Evolutionary conservation across 2,797 vertebrate species (phyloP), one percentile per base, ranked within the genome.

Genomic region (Gymnocypris eckloni): DNA sequence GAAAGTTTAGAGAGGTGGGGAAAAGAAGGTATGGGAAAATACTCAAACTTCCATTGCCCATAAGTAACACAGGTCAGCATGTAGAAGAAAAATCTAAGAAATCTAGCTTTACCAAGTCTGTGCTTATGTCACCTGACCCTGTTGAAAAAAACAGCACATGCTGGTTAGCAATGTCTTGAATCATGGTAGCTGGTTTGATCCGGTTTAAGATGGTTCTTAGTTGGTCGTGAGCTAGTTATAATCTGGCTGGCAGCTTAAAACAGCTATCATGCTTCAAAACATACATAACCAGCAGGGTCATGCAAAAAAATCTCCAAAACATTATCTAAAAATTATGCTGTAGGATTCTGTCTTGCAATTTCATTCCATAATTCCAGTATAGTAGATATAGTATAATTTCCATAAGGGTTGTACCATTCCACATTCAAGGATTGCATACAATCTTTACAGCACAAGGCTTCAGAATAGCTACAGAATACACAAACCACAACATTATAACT

Each of bases 401-500:
- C 18, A 20, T 18, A 54, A 22, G 18, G 8, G 54, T 22, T 56
- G 18, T 28, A 2, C 61, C 61, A 66, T 66, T 33, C 64, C 28
- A 69, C 16, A 20, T 4, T 39, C 3, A 39, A 69, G 66, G 33
- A 69, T 20, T 37, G 28, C 8, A 8, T 20, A 20, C 16, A 54
- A 2, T 54, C 20, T 54, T 20, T 16, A 54, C 3, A 0, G 16
- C 16, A 33, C 16, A 39, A 9, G 39, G 33, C 66, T 39, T 20
- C 33, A 39, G 15, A 69, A 39, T 69, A 18, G 33, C 66, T 39
- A 20, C 33, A 69, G 15, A 69, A 39, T 69, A 18, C 20, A 52
- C 75, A 77, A 82, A 76, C 87, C 72, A 81, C 25, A 50, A 41
- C 54, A 43, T 77, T 72, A 81, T 82, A 76, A 66, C 39, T 43